A percentile compares a stretch with the other conserved stretches of the same genome.
Conservation (phyloP, 2,888 invertebrate genomes). For the Brenthis hecate region DNA sequence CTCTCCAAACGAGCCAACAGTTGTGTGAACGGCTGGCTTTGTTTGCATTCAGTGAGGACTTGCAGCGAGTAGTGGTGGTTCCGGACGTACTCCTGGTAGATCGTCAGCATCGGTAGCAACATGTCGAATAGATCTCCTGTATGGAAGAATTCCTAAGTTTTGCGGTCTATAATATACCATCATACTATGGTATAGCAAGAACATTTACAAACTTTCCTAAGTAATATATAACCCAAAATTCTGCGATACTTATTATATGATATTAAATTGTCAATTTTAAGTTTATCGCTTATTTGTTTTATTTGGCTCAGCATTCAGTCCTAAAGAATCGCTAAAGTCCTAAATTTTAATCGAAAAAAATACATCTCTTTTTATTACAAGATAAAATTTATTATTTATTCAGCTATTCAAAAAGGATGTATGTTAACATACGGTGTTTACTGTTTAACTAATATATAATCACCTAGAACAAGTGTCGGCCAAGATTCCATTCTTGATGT, state of each 20-base stretch:
- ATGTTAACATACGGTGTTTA: too few species aligned
- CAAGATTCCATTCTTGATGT: conserved; percentile 95
- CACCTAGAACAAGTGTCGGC: conserved; percentile 95
- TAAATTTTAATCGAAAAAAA: too few species aligned
- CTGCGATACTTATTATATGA: too few species aligned
- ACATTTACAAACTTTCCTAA: too few species aligned
- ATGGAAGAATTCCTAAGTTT: conserved; percentile 43
- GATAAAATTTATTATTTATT: background rate
- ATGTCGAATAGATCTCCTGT: conserved; percentile 96
- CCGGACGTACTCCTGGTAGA: conserved; percentile 96
- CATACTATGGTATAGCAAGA: too few species aligned
- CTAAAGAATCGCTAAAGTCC: too few species aligned
- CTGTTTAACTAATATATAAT: conserved; percentile 17
- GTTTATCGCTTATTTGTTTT: too few species aligned
- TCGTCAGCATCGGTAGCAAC: conserved; percentile 96
- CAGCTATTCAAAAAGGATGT: background rate
- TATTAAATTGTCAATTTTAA: too few species aligned
- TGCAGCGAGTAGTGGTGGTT: conserved; percentile 97
- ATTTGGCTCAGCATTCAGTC: too few species aligned
- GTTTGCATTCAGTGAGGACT: conserved; percentile 95
- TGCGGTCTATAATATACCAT: background rate
- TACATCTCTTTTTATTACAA: too few species aligned
- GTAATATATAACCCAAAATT: too few species aligned
- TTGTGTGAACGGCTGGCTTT: conserved; percentile 89
- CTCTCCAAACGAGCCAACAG: conserved; percentile 91